Evolutionary conservation across 1,140 invertebrate species (phyloP), one percentile per base, ranked within the genome.

Genomic region (Bombus haemorrhoidalis): DNA sequence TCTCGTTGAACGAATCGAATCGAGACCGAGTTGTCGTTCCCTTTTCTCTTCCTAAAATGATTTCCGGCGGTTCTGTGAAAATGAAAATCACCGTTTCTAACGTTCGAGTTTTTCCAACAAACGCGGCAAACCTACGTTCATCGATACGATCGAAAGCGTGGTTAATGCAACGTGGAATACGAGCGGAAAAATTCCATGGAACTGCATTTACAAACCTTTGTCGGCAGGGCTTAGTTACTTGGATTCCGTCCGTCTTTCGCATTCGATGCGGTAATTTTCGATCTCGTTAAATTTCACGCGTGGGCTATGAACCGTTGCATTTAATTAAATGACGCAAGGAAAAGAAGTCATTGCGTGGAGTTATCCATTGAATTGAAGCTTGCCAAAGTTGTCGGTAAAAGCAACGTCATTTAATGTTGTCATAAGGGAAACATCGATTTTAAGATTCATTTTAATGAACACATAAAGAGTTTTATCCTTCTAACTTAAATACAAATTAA

Each of bases 241-340:
- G 69, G 37, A 64, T 85, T 77, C 53, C 39, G 34, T 3, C 18
- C 32, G 28, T 73, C 66, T 79, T 39, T 88, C 85, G 57, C 76
- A 90, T 92, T 91, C 90, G 91, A 90, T 91, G 91, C 92, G 91
- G 93, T 93, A 93, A 93, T 93, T 93, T 92, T 91, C 86, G 89
- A 87, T 93, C 93, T 94, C 93, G 89, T 91, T 93, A 93, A 93
- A 93, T 94, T 93, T 94, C 92, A 94, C 93, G 92, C 92, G 91
- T 90, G 90, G 91, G 91, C 91, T 90, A 91, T 91, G 76, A 76
- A 81, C 86, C 87, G 87, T 80, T 78, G 62, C 73, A 10, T 66
- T 41, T 34, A 86, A 79, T 73, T 81, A 84, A 87, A 82, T 53
- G 53, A n/a, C 9, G 64, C 41, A 57, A 43, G 3, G 37, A 53